phyloP scores from a whole-genome alignment of 2,797 vertebrate species.

The Gorsachius magnificus region DNA sequence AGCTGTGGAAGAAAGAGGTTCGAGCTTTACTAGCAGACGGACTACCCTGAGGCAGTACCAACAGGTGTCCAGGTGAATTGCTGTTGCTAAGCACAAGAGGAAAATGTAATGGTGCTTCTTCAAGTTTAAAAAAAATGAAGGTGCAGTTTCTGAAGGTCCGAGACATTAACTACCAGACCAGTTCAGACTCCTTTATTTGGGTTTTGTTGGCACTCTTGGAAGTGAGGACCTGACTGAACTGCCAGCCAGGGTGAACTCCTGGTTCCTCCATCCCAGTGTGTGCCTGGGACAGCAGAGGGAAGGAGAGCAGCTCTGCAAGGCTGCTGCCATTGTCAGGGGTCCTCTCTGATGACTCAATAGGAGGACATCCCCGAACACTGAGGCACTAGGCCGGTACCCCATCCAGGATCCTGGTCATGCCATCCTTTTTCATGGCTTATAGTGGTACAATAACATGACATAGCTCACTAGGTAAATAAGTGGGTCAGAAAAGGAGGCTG shows the following conservation, averaged over 20 bases:
- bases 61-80: not conserved
- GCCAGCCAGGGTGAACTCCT: not conserved
- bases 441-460: not conserved
- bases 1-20: not conserved
- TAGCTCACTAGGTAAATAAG: not conserved
- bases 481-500: not conserved
- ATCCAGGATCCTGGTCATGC: not conserved
- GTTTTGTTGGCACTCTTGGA: not conserved
- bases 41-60: not conserved
- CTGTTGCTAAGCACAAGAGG: not conserved
- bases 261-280: not conserved
- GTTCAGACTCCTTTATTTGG: not conserved
- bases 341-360: not conserved
- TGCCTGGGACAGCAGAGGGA: not conserved
- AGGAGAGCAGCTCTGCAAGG: not conserved
- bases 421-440: not conserved
- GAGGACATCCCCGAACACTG: not conserved
- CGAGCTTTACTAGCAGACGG: not conserved
- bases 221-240: not conserved
- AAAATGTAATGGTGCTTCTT: not conserved
- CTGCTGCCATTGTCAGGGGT: not conserved
- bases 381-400: not conserved
- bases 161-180: not conserved
- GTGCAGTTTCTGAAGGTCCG: not conserved
- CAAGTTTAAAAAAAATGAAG: not conserved